These are phyloP conservation scores for Neolamprologus modestus DNA, from an alignment of 2,113 vertebrate genomes.

Conservation along the genomic window DNA sequence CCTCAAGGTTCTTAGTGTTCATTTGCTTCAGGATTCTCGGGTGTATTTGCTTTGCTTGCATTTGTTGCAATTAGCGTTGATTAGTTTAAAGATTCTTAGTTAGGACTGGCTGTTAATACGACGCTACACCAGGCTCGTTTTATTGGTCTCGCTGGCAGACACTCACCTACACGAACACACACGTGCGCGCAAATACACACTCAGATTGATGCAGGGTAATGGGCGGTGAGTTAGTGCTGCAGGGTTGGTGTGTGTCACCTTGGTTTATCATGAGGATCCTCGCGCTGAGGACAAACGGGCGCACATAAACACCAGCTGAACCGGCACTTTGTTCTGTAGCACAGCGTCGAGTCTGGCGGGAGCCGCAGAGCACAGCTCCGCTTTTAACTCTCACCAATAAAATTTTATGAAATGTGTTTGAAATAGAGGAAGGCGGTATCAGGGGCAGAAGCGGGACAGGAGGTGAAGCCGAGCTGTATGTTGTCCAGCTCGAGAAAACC, in stretches of 20 bases:
- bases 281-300: slow-evolving; percentile 38
- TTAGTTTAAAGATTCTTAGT: slow-evolving; percentile 25
- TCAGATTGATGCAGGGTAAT: slow-evolving; percentile 21
- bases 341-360: background rate
- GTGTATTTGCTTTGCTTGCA: background rate
- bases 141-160: background rate
- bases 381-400: slow-evolving; percentile 35
- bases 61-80: slow-evolving; percentile 8
- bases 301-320: slow-evolving; percentile 44
- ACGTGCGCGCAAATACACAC: background rate
- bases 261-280: slow-evolving; percentile 50
- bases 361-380: background rate
- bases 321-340: slow-evolving; percentile 35
- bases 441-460: slow-evolving; percentile 1
- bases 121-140: background rate
- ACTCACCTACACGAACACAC: background rate
- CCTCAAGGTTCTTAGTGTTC: background rate
- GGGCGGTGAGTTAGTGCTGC: slow-evolving; percentile 44
- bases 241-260: slow-evolving; percentile 39
- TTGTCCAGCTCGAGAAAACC: background rate
- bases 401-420: slow-evolving; percentile 51
- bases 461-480: background rate
- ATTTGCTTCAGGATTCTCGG: background rate
- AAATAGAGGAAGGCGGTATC: slow-evolving; percentile 1
- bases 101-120: slow-evolving; percentile 12